Base-by-base conservation (phyloP, 2,888 invertebrate species). In the Xanthia togata region DNA sequence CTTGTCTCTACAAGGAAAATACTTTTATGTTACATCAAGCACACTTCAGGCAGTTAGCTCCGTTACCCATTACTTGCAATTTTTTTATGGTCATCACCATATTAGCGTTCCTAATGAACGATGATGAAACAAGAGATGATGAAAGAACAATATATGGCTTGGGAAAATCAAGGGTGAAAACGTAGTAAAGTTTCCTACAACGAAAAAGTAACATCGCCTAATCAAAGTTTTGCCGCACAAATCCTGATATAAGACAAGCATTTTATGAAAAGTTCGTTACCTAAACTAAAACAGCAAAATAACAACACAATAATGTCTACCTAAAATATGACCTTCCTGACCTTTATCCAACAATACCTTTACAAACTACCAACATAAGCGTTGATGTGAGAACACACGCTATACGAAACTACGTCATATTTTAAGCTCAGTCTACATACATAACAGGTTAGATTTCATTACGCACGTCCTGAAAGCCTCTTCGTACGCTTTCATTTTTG, bases 371-470 rank as follows among this genome's bases (percentile, higher is more conserved):
- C 14, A 41, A 57, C 20, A 60, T 57, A 55, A 67, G 17, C 14
- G 35, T 26, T 70, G 74, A 82, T 76, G 76, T 44, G 64, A 14
- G 38, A 59, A 77, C 47, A 26, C 76, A 62, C 35, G 67, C 55
- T 50, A 55, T 31, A 55, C 9, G 31, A 50, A 70, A 74, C 68
- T 65, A 38, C 84, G 81, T 80, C 44, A 82, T 71, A 80, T 79
- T 62, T 75, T 80, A 82, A 55, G 67, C 78, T 57, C 41, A 59
- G 85, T 38, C 50, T 73, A 70, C 71, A 73, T 38, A 70, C 67
- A 81, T 81, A 81, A 81, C 65, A 82, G 81, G 77, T 85, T 78
- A 78, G 79, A 87, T 89, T 90, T 89, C 88, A 91, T 91, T 88
- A 91, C 80, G 82, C 79, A 73, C 79, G 78, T 83, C 81, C 77